A percentile compares a stretch with the other conserved stretches of the same genome.
These are phyloP conservation scores for Nomada flava DNA, from an alignment of 2,888 invertebrate genomes.

Conservation along the genomic window DNA sequence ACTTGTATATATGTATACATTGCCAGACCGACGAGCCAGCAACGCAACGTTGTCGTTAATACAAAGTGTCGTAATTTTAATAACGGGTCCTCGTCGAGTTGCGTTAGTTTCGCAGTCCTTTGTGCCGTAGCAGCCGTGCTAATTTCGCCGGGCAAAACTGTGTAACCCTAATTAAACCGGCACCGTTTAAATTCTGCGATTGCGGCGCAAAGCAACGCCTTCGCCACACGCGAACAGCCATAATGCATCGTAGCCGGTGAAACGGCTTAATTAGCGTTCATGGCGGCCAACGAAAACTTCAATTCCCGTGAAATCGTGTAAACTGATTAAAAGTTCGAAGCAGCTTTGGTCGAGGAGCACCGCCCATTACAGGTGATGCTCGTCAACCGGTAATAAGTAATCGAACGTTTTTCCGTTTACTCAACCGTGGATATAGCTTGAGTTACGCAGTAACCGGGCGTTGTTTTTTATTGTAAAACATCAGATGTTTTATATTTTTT, in stretches of 20 bases:
- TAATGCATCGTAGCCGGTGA: conserved; percentile 52
- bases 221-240: conserved; percentile 18
- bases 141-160: conserved; percentile 49
- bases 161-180: conserved; percentile 61
- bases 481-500: not conserved
- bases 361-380: not conserved
- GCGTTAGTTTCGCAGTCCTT: conserved; percentile 27
- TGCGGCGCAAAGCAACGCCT: conserved; percentile 40
- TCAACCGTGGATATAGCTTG: conserved; percentile 33
- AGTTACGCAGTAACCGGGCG: conserved; percentile 37
- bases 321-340: conserved; percentile 70
- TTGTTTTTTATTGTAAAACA: not conserved
- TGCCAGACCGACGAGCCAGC: not conserved
- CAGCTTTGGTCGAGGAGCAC: conserved; percentile 17
- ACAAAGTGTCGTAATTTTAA: conserved; percentile 47
- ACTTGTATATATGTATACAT: too few relatives aligned
- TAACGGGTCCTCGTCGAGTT: conserved; percentile 27
- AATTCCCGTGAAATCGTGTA: conserved; percentile 62
- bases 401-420: conserved; percentile 46
- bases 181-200: conserved; percentile 56
- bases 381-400: conserved; percentile 37
- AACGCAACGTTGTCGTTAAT: conserved; percentile 23
- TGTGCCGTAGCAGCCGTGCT: conserved; percentile 24
- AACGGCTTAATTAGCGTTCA: conserved; percentile 66
- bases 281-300: conserved; percentile 59